Evolutionary conservation across 2,797 vertebrate genomes (phyloP).

Genomic region (Cetoscarus ocellatus): DNA sequence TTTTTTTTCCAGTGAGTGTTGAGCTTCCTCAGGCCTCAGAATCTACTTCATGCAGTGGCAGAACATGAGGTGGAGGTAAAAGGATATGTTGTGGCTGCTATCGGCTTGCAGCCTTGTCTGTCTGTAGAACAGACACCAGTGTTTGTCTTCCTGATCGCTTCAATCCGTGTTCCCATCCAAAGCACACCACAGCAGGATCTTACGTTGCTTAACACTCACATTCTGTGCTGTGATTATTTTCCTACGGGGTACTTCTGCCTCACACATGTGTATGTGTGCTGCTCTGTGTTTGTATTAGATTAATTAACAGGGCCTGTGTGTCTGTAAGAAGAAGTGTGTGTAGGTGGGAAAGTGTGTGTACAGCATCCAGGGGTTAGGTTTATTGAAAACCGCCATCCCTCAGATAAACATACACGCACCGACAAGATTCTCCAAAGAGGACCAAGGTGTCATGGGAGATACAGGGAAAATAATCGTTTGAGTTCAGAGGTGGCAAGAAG

Average conservation of each 20-base stretch:
- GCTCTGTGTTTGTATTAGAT: slow-evolving; percentile 67
- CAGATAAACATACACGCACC: slow-evolving; percentile 76
- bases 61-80: slow-evolving; percentile 64
- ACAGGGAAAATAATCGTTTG: slow-evolving; percentile 64
- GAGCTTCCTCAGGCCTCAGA: slow-evolving; percentile 46
- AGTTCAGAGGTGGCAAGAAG: slow-evolving; percentile 64
- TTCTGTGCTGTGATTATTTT: slow-evolving; percentile 75
- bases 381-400: slow-evolving; percentile 69
- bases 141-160: slow-evolving; percentile 75
- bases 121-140: slow-evolving; percentile 71
- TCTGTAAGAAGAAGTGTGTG: slow-evolving; percentile 42
- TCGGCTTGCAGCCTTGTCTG: slow-evolving; percentile 74
- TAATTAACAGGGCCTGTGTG: slow-evolving; percentile 65
- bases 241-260: slow-evolving; percentile 60
- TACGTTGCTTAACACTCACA: slow-evolving; percentile 55
- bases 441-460: slow-evolving; percentile 77
- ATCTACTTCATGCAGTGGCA: slow-evolving; percentile 34
- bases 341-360: slow-evolving; percentile 34
- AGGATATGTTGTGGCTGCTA: slow-evolving; percentile 65
- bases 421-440: slow-evolving; percentile 73
- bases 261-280: slow-evolving; percentile 56
- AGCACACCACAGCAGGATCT: slow-evolving; percentile 62
- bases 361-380: slow-evolving; percentile 47
- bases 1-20: slow-evolving; percentile 49
- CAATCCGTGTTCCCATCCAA: slow-evolving; percentile 66